phyloP scores from a whole-genome alignment of 2,113 vertebrate genomes.

The Silurus asotus region DNA sequence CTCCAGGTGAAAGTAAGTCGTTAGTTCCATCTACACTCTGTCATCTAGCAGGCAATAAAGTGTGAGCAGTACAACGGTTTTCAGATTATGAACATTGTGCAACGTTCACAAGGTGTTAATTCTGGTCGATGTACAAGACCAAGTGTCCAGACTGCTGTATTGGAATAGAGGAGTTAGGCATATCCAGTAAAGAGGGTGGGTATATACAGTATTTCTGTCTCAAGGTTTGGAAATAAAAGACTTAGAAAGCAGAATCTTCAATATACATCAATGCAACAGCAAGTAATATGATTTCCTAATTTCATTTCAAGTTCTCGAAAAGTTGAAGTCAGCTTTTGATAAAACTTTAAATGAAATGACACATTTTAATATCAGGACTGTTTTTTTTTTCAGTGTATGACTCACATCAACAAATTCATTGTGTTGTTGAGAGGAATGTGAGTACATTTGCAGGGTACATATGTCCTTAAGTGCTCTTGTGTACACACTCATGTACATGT shows the following conservation, averaged over 20 bases:
- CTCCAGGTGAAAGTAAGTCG: neutral
- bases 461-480: neutral
- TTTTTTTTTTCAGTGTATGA: slow-evolving; percentile 24
- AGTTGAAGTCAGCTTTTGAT: neutral
- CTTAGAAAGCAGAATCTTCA: neutral
- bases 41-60: neutral
- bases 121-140: neutral
- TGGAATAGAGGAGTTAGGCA: neutral
- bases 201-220: neutral
- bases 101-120: neutral
- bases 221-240: neutral
- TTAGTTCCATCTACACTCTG: neutral
- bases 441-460: neutral
- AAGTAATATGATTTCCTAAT: slow-evolving; percentile 25
- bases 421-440: slow-evolving; percentile 34
- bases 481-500: too few species aligned
- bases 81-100: neutral
- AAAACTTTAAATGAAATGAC: slow-evolving; percentile 33
- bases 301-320: slow-evolving; percentile 2
- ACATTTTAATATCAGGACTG: slow-evolving; percentile 37
- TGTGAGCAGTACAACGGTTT: neutral
- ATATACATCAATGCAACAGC: slow-evolving; percentile 11
- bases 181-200: neutral
- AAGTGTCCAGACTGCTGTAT: neutral
- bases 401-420: slow-evolving; percentile 43